Base-by-base conservation (phyloP, 2,113 vertebrate species). In the Romanogobio albipinnatus region DNA sequence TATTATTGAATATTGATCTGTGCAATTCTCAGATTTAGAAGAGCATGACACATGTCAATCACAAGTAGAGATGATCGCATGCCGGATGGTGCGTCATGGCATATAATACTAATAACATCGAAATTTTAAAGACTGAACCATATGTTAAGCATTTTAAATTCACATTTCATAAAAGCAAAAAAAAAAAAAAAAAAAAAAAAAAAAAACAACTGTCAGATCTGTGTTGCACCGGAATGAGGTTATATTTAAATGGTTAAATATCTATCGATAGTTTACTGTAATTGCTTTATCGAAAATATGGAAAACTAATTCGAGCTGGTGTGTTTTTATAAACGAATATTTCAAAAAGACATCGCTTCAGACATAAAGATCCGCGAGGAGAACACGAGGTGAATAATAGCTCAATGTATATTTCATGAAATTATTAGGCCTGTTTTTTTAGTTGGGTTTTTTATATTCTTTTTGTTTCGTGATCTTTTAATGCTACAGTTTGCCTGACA, bases 311-410 rank as follows among this genome's bases (percentile, higher is more conserved):
- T 61, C 56, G 19, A 2, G 56, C 5, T 43, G 53, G 36, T 15
- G 53, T 13, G 49, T 56, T 59, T 15, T 22, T 59, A 53, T 43
- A 78, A 77, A 78, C 53, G 76, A 58, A 78, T 78, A 77, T 33
- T 76, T 56, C 1, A 56, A 78, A n/a, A 59, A 56, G 14, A 29
- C 17, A 29, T 53, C 58, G 1, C 0, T 74, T 74, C 43, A 24
- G 70, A 73, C 39, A n/a, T 1, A 39, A 10, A 1, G 8, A 70
- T 17, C 33, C 66, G 66, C 22, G 19, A 70, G 17, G 15, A 17
- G 29, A 36, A 19, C 64, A 19, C 7, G 29, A 66, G 14, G 15
- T 36, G 62, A 36, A 56, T 17, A 17, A 17, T 56, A 19, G 53
- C 17, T 53, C 51, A 1, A 2, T 7, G 15, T 1, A 53, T 8